Evolutionary conservation across 1,140 invertebrate genomes (phyloP).

Genomic region (Lysiphlebus fabarum): DNA sequence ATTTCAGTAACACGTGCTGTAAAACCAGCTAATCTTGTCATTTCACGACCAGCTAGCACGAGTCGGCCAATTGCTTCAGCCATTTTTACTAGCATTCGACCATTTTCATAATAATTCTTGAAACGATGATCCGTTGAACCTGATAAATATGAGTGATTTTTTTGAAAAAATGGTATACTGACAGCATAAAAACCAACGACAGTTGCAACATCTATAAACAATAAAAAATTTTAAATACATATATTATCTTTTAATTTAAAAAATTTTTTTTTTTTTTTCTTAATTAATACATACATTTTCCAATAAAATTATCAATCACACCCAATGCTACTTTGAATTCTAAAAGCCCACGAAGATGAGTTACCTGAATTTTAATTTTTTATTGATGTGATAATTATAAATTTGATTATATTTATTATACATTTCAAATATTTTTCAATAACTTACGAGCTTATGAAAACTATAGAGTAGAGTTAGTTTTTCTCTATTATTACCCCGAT

Average conservation of each 20-base stretch:
- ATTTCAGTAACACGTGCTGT: conserved; percentile 90
- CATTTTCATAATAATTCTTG: conserved; percentile 91
- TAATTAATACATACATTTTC: conserved; percentile 77
- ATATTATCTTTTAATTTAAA: not conserved
- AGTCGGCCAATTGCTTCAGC: conserved; percentile 94
- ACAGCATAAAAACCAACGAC: conserved; percentile 94
- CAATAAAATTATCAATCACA: conserved; percentile 92
- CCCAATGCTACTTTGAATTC: conserved; percentile 92
- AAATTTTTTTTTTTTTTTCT: not conserved
- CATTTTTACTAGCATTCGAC: conserved; percentile 93
- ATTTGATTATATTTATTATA: conserved; percentile 5
- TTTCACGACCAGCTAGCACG: conserved; percentile 88
- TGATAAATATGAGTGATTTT: conserved; percentile 63
- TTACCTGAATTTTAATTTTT: conserved; percentile 51
- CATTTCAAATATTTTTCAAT: conserved; percentile 7
- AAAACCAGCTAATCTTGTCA: conserved; percentile 90
- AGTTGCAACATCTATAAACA: conserved; percentile 81
- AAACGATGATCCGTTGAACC: conserved; percentile 54
- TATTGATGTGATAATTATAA: conserved; percentile 3
- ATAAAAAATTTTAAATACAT: conserved; percentile 24
- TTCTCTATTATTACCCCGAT: conserved; percentile 87
- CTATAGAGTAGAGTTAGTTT: conserved; percentile 82
- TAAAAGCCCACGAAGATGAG: conserved; percentile 83
- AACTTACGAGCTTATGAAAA: conserved; percentile 81
- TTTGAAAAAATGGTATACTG: conserved; percentile 86